Conservation (phyloP, 2,888 invertebrate species). For the Drosophila peninsularis region DNA sequence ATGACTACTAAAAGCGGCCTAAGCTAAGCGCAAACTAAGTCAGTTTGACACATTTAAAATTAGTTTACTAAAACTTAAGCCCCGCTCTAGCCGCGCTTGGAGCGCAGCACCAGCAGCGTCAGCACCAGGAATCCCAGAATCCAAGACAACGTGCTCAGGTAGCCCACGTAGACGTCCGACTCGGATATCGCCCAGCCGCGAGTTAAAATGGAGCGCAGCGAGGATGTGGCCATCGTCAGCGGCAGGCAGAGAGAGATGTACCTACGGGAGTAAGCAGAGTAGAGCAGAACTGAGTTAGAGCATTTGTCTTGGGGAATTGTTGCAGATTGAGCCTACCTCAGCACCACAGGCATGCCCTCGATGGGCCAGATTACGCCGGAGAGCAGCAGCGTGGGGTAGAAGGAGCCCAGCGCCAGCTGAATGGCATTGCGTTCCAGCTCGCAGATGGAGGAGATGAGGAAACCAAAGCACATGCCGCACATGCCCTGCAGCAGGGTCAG, state of each 20-base stretch:
- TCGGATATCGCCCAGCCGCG: constrained; percentile 94
- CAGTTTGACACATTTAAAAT: constrained; percentile 46
- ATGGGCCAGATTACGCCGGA: constrained; percentile 99
- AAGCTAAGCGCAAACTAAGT: constrained; percentile 55
- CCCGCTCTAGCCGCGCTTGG: constrained; percentile 91
- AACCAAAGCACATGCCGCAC: constrained; percentile 98
- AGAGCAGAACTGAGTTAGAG: not conserved
- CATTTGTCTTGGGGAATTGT: not conserved
- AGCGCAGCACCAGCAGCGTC: constrained; percentile 91
- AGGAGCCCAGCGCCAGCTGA: constrained; percentile 95
- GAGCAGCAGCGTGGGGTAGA: constrained; percentile 96
- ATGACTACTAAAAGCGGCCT: constrained; percentile 63
- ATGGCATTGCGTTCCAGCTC: constrained; percentile 96
- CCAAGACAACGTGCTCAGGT: constrained; percentile 93
- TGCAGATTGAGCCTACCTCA: constrained; percentile 85
- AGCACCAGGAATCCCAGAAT: constrained; percentile 92
- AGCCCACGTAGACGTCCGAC: constrained; percentile 94
- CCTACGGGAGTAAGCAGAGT: constrained; percentile 58
- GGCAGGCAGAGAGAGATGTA: constrained; percentile 94
- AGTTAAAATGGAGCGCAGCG: constrained; percentile 93
- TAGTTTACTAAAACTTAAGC: constrained; percentile 85
- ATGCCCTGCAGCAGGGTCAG: constrained; percentile 95
- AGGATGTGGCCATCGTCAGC: constrained; percentile 95
- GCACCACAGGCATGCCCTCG: constrained; percentile 95
- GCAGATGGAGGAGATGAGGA: constrained; percentile 96